phyloP scores from a whole-genome alignment of 2,113 vertebrate genomes.

The Phaethornis superciliosus region DNA sequence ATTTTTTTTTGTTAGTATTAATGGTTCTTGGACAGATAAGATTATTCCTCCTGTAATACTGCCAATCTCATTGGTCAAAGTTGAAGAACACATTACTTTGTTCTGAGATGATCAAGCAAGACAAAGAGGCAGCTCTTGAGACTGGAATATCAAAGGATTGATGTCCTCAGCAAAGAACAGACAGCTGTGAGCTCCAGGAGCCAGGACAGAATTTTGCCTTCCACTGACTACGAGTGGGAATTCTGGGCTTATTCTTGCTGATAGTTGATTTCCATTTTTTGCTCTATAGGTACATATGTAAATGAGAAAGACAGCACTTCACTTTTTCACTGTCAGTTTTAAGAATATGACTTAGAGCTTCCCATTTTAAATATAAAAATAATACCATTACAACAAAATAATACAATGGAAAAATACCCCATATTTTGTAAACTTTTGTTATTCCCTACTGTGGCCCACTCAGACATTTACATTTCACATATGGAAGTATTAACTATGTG shows the following conservation, averaged over 20 bases:
- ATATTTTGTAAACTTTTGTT: not conserved
- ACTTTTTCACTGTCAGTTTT: not conserved
- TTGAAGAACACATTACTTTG: slow-evolving; percentile 38
- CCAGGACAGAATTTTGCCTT: not conserved
- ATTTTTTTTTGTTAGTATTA: slow-evolving; percentile 56
- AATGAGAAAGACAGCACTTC: not conserved
- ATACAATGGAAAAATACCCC: not conserved
- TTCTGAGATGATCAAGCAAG: slow-evolving; percentile 24
- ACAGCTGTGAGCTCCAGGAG: not conserved
- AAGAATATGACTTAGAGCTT: not conserved
- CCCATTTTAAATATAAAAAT: not conserved
- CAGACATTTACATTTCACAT: not conserved
- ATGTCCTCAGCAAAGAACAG: not conserved
- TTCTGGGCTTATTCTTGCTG: not conserved
- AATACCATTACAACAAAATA: not conserved
- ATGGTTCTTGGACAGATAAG: slow-evolving; percentile 44
- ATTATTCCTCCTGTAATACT: not conserved
- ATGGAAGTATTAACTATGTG: not conserved
- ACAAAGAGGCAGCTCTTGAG: not conserved
- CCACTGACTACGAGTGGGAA: not conserved
- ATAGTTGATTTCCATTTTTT: not conserved
- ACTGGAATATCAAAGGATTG: not conserved
- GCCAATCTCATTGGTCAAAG: slow-evolving; percentile 32
- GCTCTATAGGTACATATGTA: accelerated
- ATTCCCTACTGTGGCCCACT: not conserved